Base-by-base conservation (phyloP, 2,113 vertebrate species). In the Octodon degus region DNA sequence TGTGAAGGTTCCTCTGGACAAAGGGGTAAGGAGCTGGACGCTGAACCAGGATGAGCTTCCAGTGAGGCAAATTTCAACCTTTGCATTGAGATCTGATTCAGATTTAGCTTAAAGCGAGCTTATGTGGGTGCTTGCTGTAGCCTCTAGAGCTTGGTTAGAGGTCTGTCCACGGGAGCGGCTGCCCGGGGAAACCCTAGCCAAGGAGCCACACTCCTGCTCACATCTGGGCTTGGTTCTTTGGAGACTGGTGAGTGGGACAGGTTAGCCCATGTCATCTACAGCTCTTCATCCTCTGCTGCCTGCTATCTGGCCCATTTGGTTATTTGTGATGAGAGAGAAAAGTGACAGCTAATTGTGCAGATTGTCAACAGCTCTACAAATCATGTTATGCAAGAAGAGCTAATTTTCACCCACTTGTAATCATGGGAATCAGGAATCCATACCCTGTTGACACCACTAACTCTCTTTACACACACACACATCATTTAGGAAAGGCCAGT, bases 1-100 rank as follows among this genome's bases (percentile, higher is more conserved):
- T 1, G 99, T 99, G 97, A 99, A 99, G 96, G 98, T 98, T 32
- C 98, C 99, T 0, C 98, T 99, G 92, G 99, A 99, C 96, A 99
- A 99, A 99, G 99, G 99, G 98, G 99, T 99, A 98, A 99, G 99
- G 97, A 0, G 12, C 27, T 32, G 1, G 3, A 20, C 12, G 9
- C 5, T 60, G 65, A 72, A 25, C 80, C 14, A 30, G 53, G 32
- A 3, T 24, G n/a, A 72, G 37, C 22, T 80, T 17, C 25, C 16
- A 17, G 74, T 40, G 65, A 30, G 65, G 58, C 10, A 24, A 16
- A 2, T 24, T 19, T 14, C 62, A 9, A 11, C 47, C 34, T 27
- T 77, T 25, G 40, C 30, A 1, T 2, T 27, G 68, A 88, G 53
- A 25, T 63, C 37, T 30, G 88, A 50, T 70, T 43, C 79, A 65